Base-by-base conservation (phyloP, 53 echinoderm and acorn worm genomes). In the Echinometra lucunter region DNA sequence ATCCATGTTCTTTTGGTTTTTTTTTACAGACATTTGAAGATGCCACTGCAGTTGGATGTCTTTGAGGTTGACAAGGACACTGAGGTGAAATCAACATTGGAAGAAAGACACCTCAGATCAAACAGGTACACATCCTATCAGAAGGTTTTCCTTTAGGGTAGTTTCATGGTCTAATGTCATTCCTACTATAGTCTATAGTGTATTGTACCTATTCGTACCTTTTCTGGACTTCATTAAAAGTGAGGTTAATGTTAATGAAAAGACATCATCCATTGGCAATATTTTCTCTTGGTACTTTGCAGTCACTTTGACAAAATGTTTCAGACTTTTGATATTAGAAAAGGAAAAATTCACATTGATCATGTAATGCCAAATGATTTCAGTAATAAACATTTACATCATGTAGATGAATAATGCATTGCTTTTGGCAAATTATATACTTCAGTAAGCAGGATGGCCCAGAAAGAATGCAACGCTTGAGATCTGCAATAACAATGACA, bases 41-140 rank as follows among this genome's bases (percentile, higher is more conserved):
- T 96, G 58, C 91, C 93, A n/a, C 74, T 98, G 91, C 87, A 96
- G 88, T 95, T 98, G 56, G 96, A 97, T 56, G 96, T 97, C 42
- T 98, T 95, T 69, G 96, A 98, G 80, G 94, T 96, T 6, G 96
- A 97, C 28, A 88, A 96, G 40, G 81, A 92, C 1, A 49, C 96
- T 23, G 66, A 96, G 92, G 88, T 49, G 34, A 78, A 13, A 19
- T 5, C 92, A 37, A 38, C 35, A 2, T 8, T 57, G 44, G 89
- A 60, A 89, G 60, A 60, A 35, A 60, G 89, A 89, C 89, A 89
- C 13, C 60, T 89, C 37, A 89, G 40, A 89, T 58, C 89, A 58
- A 35, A 57, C 60, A 89, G 89, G 89, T 89, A 89, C 8, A n/a
- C n/a, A n/a, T n/a, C n/a, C n/a, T n/a, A n/a, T n/a, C n/a, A n/a